Evolutionary conservation across 1,140 invertebrate species (phyloP), one percentile per base, ranked within the genome.

Genomic region (Sycophaga agraensis): DNA sequence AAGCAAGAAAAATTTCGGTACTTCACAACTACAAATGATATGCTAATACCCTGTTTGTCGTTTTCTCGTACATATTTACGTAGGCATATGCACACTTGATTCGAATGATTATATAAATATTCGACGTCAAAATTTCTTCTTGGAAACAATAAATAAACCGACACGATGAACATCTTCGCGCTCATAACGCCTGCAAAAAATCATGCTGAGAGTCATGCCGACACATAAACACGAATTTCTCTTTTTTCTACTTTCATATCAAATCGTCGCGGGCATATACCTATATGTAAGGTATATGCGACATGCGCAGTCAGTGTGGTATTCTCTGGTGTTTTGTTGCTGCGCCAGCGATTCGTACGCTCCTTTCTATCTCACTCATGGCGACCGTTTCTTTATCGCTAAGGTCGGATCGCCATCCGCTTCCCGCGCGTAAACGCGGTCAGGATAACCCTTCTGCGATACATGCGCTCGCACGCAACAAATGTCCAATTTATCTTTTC

Each of bases 361-460:
- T n/a, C n/a, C n/a, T n/a, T n/a, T n/a, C n/a, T n/a, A n/a, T n/a
- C n/a, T n/a, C 59, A 42, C 50, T 28, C 35, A 35, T 49, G 55
- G n/a, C 24, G 16, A 9, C 43, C 55, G 55, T 64, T 65, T 53
- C 62, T 63, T 67, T 69, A 69, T 69, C 66, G 49, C 60, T 58
- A 39, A 39, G 51, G 50, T 53, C 42, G 63, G 24, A 69, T 64
- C 65, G 58, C 58, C 61, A 64, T 64, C 59, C 61, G 61, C 61
- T 66, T 66, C 59, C 59, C n/a, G 24, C 21, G 35, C 3, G 17
- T n/a, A 34, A 53, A 59, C 35, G 35, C 35, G 43, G 55, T 48
- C 55, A 46, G 34, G 50, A 53, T 53, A 57, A 48, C 55, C 55
- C 55, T 57, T 57, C 43, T 21, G 42, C 42, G 54, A 35, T 56